Evolutionary conservation across 64 coral and sea anemone genomes (phyloP), one percentile per base, ranked within the genome.

Genomic region (Orbicella faveolata): DNA sequence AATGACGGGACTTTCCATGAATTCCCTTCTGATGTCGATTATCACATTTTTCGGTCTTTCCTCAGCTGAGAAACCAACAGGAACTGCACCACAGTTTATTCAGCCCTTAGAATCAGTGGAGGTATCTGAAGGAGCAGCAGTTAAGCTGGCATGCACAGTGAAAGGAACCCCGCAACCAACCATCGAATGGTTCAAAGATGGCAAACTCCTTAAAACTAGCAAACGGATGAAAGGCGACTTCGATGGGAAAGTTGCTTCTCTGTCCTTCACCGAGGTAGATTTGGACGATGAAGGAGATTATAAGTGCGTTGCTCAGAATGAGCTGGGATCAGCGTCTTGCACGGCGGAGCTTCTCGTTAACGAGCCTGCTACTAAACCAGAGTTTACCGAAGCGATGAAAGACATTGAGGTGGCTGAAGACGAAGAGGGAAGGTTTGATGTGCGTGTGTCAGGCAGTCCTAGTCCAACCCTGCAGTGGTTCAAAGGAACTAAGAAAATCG

Each of bases 181-280:
- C 67, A 88, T 93, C 51, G 59, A 88, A 61, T 96, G 95, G 95
- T 76, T 96, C 9, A 93, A 96, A 75, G 94, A 96, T 81, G 91
- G 79, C 30, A 67, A 87, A 23, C 87, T 87, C 23, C 14, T 94
- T 11, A 79, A 90, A 74, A 90, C 82, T 20, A 79, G 79, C 37
- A 88, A 86, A 65, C 82, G 88, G 14, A 61, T 91, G 9, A 94
- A 80, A 79, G 78, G 57, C 6, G 59, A 75, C 9, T 94, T 87
- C 68, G 89, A 94, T 69, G 93, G 93, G 57, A 83, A 90, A 62
- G 79, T 84, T 26, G 81, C 75, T 16, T 81, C 89, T 61, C 66
- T 94, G 21, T 61, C 75, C n/a, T 86, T 94, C 54, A 52, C 57
- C 12, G 76, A 87, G 52, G 41, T 76, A 37, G 72, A 84, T 3